Percentiles rank a stretch among this genome's conserved stretches.
Evolutionary conservation across 2,797 vertebrate species (phyloP).

Genomic region (Chaunax sp.): DNA sequence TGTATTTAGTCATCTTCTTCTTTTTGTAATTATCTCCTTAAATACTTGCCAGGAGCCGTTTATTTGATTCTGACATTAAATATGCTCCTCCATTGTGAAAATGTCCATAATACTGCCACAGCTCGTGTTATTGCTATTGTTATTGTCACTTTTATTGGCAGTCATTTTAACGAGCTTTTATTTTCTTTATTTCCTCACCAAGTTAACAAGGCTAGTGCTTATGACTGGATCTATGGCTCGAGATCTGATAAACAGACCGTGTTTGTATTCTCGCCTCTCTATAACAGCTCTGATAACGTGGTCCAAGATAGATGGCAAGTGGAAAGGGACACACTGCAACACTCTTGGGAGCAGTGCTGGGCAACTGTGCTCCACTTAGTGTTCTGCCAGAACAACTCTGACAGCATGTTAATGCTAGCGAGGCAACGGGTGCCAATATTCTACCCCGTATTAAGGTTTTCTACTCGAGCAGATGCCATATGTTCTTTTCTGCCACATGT

Average conservation of each 20-base stretch:
- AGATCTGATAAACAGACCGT: slow-evolving; percentile 47
- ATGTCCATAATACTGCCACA: no score
- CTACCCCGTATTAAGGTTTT: slow-evolving; percentile 66
- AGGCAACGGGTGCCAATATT: slow-evolving; percentile 65
- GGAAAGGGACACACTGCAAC: slow-evolving; percentile 52
- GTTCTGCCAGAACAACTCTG: slow-evolving; percentile 73
- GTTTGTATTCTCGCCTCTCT: slow-evolving; percentile 43
- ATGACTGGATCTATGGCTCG: slow-evolving; percentile 46
- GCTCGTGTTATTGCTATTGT: neutral
- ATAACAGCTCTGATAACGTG: slow-evolving; percentile 40
- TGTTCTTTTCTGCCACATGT: slow-evolving; percentile 69
- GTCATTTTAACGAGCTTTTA: neutral
- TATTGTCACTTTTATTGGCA: neutral
- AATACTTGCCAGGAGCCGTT: no score
- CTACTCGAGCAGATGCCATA: slow-evolving; percentile 72
- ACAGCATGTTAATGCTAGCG: slow-evolving; percentile 69
- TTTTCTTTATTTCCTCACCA: slow-evolving; percentile 11
- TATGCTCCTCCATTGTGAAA: no score
- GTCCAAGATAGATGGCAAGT: slow-evolving; percentile 50
- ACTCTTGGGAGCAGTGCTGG: slow-evolving; percentile 52
- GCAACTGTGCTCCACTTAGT: slow-evolving; percentile 63
- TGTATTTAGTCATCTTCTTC: no score
- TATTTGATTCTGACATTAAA: no score
- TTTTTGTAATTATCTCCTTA: neutral
- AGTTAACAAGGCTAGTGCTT: slow-evolving; percentile 30